Evolutionary conservation across 2,888 invertebrate genomes (phyloP).

Genomic region (Stomorhina lunata): DNA sequence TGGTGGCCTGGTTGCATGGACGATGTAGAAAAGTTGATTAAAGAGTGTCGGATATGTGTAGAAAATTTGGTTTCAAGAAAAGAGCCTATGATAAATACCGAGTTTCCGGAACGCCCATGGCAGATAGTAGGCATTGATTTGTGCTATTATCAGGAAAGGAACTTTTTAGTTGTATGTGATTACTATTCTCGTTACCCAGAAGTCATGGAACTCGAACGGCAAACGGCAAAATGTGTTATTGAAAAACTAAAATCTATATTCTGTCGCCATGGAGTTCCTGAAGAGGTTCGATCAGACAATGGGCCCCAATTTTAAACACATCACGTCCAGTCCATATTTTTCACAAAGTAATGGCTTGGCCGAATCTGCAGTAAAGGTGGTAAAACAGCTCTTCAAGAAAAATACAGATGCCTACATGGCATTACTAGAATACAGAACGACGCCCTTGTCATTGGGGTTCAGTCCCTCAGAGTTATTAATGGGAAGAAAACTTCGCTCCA

Average conservation of each 20-base stretch:
- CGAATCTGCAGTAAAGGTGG: not conserved
- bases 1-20: constrained; percentile 25
- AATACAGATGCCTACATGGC: not conserved
- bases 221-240: not conserved
- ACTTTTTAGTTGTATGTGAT: not conserved
- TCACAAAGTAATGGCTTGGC: constrained; percentile 26
- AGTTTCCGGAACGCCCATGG: not conserved
- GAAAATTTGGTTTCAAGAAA: constrained; percentile 15
- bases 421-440: constrained; percentile 2
- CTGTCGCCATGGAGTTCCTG: constrained; percentile 8
- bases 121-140: constrained; percentile 2
- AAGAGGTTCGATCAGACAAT: constrained; percentile 14
- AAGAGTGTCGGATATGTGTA: constrained; percentile 9
- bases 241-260: constrained; percentile 25
- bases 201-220: constrained; percentile 5
- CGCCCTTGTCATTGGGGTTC: constrained; percentile 42
- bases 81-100: constrained; percentile 2
- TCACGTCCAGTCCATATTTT: not conserved
- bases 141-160: not conserved
- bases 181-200: constrained; percentile 24
- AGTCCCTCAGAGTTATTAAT: constrained; percentile 49
- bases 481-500: constrained; percentile 26
- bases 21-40: not conserved
- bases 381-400: constrained; percentile 26
- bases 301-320: constrained; percentile 15